Percentiles rank a stretch among this genome's conserved stretches.
phyloP scores from a whole-genome alignment of 2,888 invertebrate species.

The Nowickia ferox region DNA sequence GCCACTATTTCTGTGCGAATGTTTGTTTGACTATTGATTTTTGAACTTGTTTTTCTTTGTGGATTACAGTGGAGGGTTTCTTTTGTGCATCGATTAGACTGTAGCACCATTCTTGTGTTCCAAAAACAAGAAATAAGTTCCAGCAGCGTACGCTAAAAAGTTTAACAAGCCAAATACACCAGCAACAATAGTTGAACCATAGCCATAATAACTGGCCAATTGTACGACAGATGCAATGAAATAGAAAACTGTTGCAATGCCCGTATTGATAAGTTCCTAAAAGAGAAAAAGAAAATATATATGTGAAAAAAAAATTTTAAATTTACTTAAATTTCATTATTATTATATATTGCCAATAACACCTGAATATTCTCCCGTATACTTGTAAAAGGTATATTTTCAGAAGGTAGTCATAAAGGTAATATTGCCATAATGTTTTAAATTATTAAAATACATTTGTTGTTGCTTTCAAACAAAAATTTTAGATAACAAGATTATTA shows the following conservation, averaged over 20 bases:
- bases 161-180: constrained; percentile 94
- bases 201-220: constrained; percentile 84
- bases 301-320: not conserved
- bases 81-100: constrained; percentile 26
- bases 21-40: constrained; percentile 27
- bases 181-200: constrained; percentile 88
- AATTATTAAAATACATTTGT: no score
- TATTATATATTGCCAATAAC: no score
- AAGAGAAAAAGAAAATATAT: constrained; percentile 77
- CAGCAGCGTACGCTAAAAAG: constrained; percentile 90
- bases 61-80: not conserved
- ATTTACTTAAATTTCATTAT: no score
- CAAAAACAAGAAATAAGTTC: constrained; percentile 89
- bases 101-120: constrained; percentile 87
- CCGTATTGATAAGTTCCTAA: constrained; percentile 92
- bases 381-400: no score
- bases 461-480: no score
- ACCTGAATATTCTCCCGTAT: no score
- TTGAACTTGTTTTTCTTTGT: constrained; percentile 44
- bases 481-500: no score
- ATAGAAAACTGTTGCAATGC: constrained; percentile 88
- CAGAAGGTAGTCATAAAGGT: no score
- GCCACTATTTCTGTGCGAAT: constrained; percentile 21
- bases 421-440: no score
- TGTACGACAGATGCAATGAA: constrained; percentile 92